Percentiles rank a stretch among this genome's conserved stretches.
Evolutionary conservation across 2,113 vertebrate species (phyloP).

Genomic region (Hemicordylus capensis): DNA sequence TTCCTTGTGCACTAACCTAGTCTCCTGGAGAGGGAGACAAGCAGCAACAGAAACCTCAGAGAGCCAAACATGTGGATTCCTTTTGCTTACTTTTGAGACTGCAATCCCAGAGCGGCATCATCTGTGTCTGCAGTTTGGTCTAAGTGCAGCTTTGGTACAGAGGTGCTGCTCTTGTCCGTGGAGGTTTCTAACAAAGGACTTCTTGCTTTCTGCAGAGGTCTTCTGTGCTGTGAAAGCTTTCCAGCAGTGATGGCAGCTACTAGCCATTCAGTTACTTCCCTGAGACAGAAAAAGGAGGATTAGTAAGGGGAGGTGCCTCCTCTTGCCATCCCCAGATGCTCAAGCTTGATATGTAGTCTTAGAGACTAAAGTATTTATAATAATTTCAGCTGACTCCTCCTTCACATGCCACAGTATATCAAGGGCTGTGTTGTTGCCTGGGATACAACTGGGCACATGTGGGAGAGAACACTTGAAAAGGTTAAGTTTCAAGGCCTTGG

Average conservation of each 20-base stretch:
- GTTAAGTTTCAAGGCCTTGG: neutral
- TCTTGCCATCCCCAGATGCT: neutral
- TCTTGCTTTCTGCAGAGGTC: constrained; percentile 15
- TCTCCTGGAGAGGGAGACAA: neutral
- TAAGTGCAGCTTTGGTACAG: constrained; percentile 7
- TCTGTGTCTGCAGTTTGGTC: neutral
- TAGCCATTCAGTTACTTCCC: constrained; percentile 89
- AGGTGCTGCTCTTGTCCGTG: constrained; percentile 5
- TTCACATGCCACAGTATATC: neutral
- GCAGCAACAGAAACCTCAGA: neutral
- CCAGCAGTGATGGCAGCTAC: constrained; percentile 75
- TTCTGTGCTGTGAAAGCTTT: constrained; percentile 21
- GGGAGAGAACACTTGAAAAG: neutral
- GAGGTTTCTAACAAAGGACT: constrained; percentile 18
- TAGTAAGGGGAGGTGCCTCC: neutral
- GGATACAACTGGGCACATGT: too few relatives aligned
- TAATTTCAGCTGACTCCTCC: neutral
- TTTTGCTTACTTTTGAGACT: constrained; percentile 61
- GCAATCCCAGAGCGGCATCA: constrained; percentile 20
- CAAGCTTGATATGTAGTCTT: neutral
- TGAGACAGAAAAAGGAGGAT: constrained; percentile 64
- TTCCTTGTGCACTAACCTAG: neutral
- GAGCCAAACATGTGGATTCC: neutral
- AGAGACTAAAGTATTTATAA: neutral
- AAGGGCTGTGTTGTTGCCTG: neutral